Evolutionary conservation across 2,113 vertebrate species (phyloP), one percentile per base, ranked within the genome.

Genomic region (Tonatia bakeri): DNA sequence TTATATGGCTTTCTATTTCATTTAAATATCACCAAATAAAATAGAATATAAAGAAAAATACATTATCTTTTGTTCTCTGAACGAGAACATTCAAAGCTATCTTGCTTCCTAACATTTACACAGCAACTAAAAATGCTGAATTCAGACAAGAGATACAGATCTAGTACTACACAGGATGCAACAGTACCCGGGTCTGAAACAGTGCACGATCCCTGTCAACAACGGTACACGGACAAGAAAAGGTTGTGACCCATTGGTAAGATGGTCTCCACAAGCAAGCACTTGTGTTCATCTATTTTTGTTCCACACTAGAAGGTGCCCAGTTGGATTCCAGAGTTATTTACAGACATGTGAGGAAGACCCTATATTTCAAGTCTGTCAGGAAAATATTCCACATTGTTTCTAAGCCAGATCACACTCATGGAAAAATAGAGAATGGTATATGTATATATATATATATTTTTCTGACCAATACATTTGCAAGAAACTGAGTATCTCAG

Each of bases 1-100:
- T 98, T 98, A 98, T 99, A 98, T 99, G 98, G 98, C 98, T 99
- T 98, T 98, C 98, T 99, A 98, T 97, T 98, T 98, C 94, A 87
- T 96, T 98, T 98, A 98, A 98, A 98, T 97, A 98, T 98, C 94
- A 98, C 97, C 98, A 98, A 98, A 98, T 96, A 97, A 98, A 98
- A 91, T 95, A 91, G 96, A 95, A 98, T 98, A 98, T 94, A 98
- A 98, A 97, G 95, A 96, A 98, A 98, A 98, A 98, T 96, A 97
- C 92, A 95, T 97, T 94, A 92, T 96, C 91, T 95, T 97, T 85
- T 97, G 86, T 90, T 97, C 95, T 96, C 96, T 96, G 73, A 90
- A 92, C 83, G 97, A 97, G 94, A 97, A 98, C 98, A 96, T 97
- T 98, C 97, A 98, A 98, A 97, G 56, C 96, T 98, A 98, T 97